A percentile compares a stretch with the other conserved stretches of the same genome.
Conservation (phyloP, 1,140 invertebrate species). For the Anastrepha obliqua region DNA sequence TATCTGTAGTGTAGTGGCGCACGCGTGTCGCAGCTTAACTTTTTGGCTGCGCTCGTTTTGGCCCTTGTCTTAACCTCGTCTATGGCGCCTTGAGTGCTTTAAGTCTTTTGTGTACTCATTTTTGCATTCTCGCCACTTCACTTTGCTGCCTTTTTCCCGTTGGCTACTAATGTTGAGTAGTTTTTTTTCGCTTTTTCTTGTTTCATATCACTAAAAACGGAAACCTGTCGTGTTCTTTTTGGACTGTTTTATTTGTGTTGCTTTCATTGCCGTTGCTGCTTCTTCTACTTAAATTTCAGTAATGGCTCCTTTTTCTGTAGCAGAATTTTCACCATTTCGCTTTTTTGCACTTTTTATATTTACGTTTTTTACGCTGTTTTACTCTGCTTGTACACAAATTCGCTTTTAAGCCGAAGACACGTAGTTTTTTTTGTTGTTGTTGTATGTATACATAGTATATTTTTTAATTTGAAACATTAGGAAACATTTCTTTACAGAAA, state of each 20-base stretch:
- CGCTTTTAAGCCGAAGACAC: slow-evolving; percentile 35
- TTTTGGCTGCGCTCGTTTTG: slow-evolving; percentile 42
- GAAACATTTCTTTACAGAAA: neutral
- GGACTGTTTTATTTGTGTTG: neutral
- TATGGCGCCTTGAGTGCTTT: slow-evolving; percentile 34
- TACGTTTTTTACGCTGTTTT: neutral
- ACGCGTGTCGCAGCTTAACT: slow-evolving; percentile 51
- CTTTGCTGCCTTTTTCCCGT: neutral
- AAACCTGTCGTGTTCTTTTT: neutral
- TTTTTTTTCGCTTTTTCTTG: neutral
- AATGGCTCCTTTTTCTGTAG: slow-evolving; percentile 2
- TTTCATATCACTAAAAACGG: no score
- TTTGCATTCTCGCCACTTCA: neutral
- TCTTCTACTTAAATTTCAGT: slow-evolving; percentile 4
- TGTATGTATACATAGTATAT: no score
- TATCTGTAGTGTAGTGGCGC: slow-evolving; percentile 29
- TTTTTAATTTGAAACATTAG: neutral
- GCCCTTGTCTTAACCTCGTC: slow-evolving; percentile 37
- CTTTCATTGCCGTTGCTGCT: neutral
- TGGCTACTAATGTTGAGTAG: neutral
- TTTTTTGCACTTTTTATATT: neutral
- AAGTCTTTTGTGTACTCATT: slow-evolving; percentile 31
- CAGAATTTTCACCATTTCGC: neutral
- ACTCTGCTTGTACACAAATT: slow-evolving; percentile 29
- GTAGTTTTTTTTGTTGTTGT: neutral